phyloP scores from a whole-genome alignment of 2,113 vertebrate species.

The Myiozetetes cayanensis region DNA sequence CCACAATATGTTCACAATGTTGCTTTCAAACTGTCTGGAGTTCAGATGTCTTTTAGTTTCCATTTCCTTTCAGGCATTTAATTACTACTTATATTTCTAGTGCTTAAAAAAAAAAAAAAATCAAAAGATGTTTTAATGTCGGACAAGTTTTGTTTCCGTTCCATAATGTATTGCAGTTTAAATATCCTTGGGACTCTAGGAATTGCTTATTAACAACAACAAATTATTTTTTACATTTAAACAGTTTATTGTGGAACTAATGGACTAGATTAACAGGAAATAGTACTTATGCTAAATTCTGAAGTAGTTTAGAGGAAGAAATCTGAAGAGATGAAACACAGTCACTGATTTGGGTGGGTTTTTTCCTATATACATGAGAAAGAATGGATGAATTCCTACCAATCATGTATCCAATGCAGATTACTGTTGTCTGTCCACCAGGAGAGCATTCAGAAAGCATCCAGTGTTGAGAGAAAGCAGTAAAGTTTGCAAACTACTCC shows the following conservation, averaged over 20 bases:
- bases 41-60: neutral
- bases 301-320: neutral
- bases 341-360: neutral
- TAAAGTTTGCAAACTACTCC: neutral
- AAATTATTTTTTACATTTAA: neutral
- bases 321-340: neutral
- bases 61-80: neutral
- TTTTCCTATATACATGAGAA: neutral
- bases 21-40: neutral
- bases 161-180: neutral
- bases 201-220: neutral
- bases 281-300: neutral
- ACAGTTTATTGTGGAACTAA: neutral
- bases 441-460: neutral
- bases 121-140: neutral
- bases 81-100: neutral
- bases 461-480: neutral
- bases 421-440: neutral
- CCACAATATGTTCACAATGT: fast-evolving
- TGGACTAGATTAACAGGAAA: neutral
- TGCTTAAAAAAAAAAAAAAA: neutral
- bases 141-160: neutral
- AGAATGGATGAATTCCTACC: neutral
- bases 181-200: neutral
- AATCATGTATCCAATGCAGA: neutral